Percentiles rank a stretch among this genome's conserved stretches.
These are phyloP conservation scores for Epinephelus lanceolatus DNA, from an alignment of 2,113 vertebrate species.

Conservation along the genomic window DNA sequence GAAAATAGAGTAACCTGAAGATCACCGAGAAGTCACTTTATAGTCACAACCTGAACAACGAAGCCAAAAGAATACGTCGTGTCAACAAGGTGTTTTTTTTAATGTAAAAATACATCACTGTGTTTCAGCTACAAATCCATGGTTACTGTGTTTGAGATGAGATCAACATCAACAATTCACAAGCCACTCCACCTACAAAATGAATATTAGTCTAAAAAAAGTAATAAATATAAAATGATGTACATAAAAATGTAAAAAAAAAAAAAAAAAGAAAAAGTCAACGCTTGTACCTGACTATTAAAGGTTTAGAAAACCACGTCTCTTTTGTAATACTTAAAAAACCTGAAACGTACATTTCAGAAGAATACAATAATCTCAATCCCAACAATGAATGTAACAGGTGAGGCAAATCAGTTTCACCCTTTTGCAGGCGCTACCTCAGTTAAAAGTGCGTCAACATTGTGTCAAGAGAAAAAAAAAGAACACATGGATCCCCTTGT, in stretches of 20 bases:
- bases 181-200: slow-evolving; percentile 49
- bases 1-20: neutral
- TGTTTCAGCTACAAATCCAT: slow-evolving; percentile 48
- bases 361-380: slow-evolving; percentile 54
- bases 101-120: slow-evolving; percentile 68
- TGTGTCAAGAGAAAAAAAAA: slow-evolving; percentile 6
- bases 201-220: slow-evolving; percentile 60
- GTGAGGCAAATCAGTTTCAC: slow-evolving; percentile 17
- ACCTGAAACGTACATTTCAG: slow-evolving; percentile 42
- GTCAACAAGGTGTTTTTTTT: slow-evolving; percentile 37
- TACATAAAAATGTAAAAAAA: slow-evolving; percentile 38
- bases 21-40: neutral
- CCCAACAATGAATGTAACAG: slow-evolving; percentile 24
- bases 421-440: slow-evolving; percentile 24
- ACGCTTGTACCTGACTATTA: slow-evolving; percentile 52
- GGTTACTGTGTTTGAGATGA: slow-evolving; percentile 40
- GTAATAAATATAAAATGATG: slow-evolving; percentile 72
- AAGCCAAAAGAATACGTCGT: neutral
- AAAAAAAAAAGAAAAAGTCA: slow-evolving; percentile 9
- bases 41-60: neutral
- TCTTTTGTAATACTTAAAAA: slow-evolving; percentile 52
- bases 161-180: slow-evolving; percentile 43
- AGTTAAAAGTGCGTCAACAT: slow-evolving; percentile 68
- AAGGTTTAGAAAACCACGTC: slow-evolving; percentile 33
- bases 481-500: slow-evolving; percentile 14